These are phyloP conservation scores for Rostratula benghalensis DNA, from an alignment of 2,113 vertebrate genomes.

Conservation along the genomic window DNA sequence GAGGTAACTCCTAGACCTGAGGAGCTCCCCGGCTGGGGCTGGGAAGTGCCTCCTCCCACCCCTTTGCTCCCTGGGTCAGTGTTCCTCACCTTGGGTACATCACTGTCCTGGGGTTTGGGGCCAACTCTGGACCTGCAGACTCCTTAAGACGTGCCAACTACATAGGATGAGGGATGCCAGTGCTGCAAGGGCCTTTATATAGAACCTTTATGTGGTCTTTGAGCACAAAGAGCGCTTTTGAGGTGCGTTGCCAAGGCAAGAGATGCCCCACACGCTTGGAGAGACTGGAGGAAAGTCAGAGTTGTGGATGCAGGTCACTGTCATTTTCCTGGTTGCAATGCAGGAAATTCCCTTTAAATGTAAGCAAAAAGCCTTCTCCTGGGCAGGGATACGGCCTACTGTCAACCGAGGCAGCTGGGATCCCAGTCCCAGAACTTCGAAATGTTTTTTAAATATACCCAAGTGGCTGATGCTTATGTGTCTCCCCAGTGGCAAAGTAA, in stretches of 20 bases:
- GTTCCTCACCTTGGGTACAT: fast-evolving
- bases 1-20: not conserved
- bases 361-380: not conserved
- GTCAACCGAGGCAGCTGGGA: too few species aligned
- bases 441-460: fast-evolving
- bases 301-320: too few species aligned
- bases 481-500: not conserved
- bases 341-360: not conserved
- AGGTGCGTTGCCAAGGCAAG: too few species aligned
- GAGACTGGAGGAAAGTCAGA: not conserved
- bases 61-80: fast-evolving
- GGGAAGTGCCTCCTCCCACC: not conserved
- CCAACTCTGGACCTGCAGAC: fast-evolving
- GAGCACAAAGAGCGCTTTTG: not conserved
- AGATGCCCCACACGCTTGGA: fast-evolving
- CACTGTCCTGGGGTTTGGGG: not conserved
- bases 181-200: too few species aligned
- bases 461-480: not conserved
- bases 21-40: not conserved
- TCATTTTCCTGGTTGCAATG: not conserved
- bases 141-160: not conserved
- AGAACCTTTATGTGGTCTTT: fast-evolving
- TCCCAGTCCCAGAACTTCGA: not conserved
- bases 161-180: too few species aligned
- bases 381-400: fast-evolving